These are phyloP conservation scores for Hetaerina americana DNA, from an alignment of 1,140 invertebrate species.

Conservation along the genomic window DNA sequence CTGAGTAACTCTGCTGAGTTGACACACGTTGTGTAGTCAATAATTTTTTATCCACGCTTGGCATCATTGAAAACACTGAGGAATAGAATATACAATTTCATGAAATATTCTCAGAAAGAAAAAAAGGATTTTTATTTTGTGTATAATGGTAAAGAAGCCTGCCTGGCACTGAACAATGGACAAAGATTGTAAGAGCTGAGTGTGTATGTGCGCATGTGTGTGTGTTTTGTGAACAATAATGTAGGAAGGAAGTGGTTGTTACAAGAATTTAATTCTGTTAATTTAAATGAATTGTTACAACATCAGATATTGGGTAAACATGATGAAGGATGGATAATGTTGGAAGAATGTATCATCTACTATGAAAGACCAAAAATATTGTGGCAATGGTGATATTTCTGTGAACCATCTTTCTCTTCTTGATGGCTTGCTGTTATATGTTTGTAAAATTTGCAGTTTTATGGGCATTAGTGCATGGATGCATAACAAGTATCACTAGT, in stretches of 20 bases:
- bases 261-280: not conserved
- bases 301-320: not conserved
- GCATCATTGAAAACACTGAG: not conserved
- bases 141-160: not conserved
- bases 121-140: slow-evolving; percentile 1
- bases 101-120: not conserved
- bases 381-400: not conserved
- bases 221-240: not conserved
- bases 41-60: not conserved
- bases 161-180: not conserved
- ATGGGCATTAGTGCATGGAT: not conserved
- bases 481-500: not conserved
- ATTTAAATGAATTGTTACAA: not conserved
- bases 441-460: not conserved
- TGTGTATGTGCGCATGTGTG: not conserved
- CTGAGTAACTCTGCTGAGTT: not conserved
- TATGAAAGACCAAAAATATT: not conserved
- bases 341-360: not conserved
- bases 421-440: not conserved
- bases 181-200: not conserved
- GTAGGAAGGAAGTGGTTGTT: not conserved
- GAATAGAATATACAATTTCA: not conserved
- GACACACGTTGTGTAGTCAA: not conserved
- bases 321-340: not conserved
- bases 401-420: not conserved